Percentiles rank a stretch among this genome's conserved stretches.
Evolutionary conservation across 2,797 vertebrate genomes (phyloP).

Genomic region (Brachymystax lenok): DNA sequence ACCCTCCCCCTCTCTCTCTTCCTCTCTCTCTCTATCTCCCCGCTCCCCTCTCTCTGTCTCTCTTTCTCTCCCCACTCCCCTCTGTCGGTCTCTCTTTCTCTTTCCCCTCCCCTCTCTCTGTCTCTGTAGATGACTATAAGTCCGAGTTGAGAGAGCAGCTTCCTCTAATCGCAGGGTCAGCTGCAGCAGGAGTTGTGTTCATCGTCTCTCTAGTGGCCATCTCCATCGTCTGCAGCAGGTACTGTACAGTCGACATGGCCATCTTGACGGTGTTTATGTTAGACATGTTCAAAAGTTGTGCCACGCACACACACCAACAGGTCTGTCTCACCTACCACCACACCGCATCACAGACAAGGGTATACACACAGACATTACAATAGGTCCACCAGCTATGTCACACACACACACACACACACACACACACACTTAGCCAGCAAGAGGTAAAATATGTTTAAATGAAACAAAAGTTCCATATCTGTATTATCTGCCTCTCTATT

Average conservation of each 20-base stretch:
- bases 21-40: background rate
- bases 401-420: too few relatives aligned
- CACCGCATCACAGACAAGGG: too few relatives aligned
- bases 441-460: conserved; percentile 23
- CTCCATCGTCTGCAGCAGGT: conserved; percentile 99
- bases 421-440: background rate
- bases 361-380: background rate
- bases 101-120: background rate
- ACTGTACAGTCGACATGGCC: conserved; percentile 34
- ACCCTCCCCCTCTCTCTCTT: conserved; percentile 2
- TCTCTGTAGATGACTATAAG: conserved; percentile 91
- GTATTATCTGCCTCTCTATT: background rate
- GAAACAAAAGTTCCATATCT: conserved; percentile 16
- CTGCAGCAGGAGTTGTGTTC: conserved; percentile 94
- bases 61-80: background rate
- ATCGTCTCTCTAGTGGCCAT: conserved; percentile 96
- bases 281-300: too few relatives aligned
- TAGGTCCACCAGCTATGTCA: background rate
- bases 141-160: conserved; percentile 96
- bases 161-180: conserved; percentile 94
- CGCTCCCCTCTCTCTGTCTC: too few relatives aligned
- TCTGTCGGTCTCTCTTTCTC: background rate
- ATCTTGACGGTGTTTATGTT: too few relatives aligned
- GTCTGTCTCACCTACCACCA: too few relatives aligned
- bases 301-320: too few relatives aligned